Evolutionary conservation across 2,888 invertebrate genomes (phyloP).

Genomic region (Achlya flavicornis): DNA sequence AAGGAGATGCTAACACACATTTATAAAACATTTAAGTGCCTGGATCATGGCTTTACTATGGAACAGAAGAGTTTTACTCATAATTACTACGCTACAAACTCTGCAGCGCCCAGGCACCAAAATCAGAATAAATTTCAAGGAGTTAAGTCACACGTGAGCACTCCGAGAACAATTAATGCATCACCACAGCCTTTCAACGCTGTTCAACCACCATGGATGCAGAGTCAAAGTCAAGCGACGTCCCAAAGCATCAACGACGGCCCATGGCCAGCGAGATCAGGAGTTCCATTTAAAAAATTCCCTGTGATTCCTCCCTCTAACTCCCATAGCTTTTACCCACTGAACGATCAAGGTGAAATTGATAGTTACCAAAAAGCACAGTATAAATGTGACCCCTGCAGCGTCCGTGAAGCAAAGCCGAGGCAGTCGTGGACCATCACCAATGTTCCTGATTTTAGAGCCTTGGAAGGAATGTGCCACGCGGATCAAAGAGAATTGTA

Average conservation of each 20-base stretch:
- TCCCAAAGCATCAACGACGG: constrained; percentile 67
- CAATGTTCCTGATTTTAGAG: constrained; percentile 72
- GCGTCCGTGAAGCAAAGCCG: constrained; percentile 71
- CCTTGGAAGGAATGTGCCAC: constrained; percentile 72
- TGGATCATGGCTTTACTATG: constrained; percentile 82
- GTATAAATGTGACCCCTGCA: constrained; percentile 74
- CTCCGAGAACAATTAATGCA: constrained; percentile 66
- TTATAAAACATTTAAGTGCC: constrained; percentile 84
- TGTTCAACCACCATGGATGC: constrained; percentile 75
- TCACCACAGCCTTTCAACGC: constrained; percentile 74
- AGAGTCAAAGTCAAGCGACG: constrained; percentile 61
- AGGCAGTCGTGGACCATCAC: constrained; percentile 81
- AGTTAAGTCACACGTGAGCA: constrained; percentile 64
- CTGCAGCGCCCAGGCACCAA: constrained; percentile 73
- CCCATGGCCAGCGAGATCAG: constrained; percentile 73
- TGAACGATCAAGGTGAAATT: constrained; percentile 69
- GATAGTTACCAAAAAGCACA: constrained; percentile 68
- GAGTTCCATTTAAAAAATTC: constrained; percentile 70
- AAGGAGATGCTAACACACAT: constrained; percentile 84
- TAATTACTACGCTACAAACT: constrained; percentile 76
- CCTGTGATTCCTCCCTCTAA: constrained; percentile 69
- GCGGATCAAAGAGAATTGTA: constrained; percentile 75
- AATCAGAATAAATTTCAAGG: constrained; percentile 74
- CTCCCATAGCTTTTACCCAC: constrained; percentile 70
- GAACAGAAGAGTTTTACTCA: constrained; percentile 81